Base-by-base conservation (phyloP, 2,888 invertebrate genomes). In the Brassicogethes aeneus region DNA sequence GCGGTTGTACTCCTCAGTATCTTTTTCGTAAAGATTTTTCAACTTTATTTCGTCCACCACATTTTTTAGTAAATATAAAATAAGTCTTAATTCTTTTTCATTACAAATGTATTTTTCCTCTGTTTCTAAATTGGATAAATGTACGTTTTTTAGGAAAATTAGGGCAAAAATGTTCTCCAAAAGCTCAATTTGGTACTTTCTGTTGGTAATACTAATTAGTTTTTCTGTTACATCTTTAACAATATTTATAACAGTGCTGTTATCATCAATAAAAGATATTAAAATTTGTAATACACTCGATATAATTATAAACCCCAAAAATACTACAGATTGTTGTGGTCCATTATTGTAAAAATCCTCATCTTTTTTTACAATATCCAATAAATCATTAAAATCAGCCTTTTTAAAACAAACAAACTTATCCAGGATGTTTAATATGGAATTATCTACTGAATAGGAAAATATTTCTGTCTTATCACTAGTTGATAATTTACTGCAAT, bases 91-190 rank as follows among this genome's bases (percentile, higher is more conserved):
- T 13, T 77, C 73, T 42, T 74, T 71, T 44, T 77, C 71, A 45
- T 74, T 74, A 55, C 79, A 79, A 52, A 79, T 69, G 54, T 79
- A 80, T 1, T 73, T 74, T 3, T 23, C 23, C 3, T 45, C 41
- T 23, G 32, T n/a, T 5, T 31, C 13, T 13, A 32, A 30, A 15
- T 40, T 16, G 7, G 23, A 16, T n/a, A 53, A 14, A 14, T 48
- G 42, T 17, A 10, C 35, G 7, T 36, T 33, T 43, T 50, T 52
- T 2, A 43, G 34, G 30, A 86, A 70, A 51, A 85, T 72, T 1
- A 50, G 37, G 3, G 79, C 73, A 61, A 85, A 86, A 48, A 86
- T 74, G 61, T 84, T 79, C 62, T 85, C 82, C 40, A 86, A 71
- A 0, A 82, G 70, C 67, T 84, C 80, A 37, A 77, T 61, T 53